Evolutionary conservation across 2,113 vertebrate species (phyloP), one percentile per base, ranked within the genome.

Genomic region (Arothron firmamentum): DNA sequence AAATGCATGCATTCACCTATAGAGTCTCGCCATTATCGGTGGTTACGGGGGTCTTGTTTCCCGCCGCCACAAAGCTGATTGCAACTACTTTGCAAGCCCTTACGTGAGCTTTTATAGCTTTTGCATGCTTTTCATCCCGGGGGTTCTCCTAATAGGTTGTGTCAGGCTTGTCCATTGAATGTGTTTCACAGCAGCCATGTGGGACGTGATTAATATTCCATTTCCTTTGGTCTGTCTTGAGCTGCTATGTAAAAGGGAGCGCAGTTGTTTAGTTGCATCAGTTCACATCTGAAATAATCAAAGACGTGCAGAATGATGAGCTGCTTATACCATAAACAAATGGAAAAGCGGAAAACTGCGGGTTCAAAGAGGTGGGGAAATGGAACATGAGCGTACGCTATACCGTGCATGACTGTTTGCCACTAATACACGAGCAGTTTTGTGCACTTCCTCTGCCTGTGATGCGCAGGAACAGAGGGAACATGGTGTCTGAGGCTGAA

Each of bases 231-330:
- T 52, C 21, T 13, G 6, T 11, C 58, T 25, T 16, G 54, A 57
- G 54, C 48, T 49, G 52, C 31, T 23, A 17, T 58, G 19, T 45
- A 38, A 53, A 23, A 23, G 21, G 62, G 34, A 59, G 41, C 42
- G 19, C 14, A 20, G 16, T 60, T 72, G 55, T 55, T 63, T 56
- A 12, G 57, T 31, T 56, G 34, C 55, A 47, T 64, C 23, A 56
- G 38, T 62, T 65, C 15, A 0, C 42, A 57, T 53, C 48, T 20
- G 17, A 61, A 45, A 62, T 53, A 75, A 59, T 57, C 34, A 67
- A 60, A 65, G 54, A 62, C 20, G 4, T 28, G 25, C 25, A 28
- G 34, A 38, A 38, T 2, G 34, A 38, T 12, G 34, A 11, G 34
- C 34, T 10, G 8, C 34, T 38, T 11, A 38, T 38, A 11, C 12